phyloP scores from a whole-genome alignment of 1,140 invertebrate genomes.

The Bombus ignitus region DNA sequence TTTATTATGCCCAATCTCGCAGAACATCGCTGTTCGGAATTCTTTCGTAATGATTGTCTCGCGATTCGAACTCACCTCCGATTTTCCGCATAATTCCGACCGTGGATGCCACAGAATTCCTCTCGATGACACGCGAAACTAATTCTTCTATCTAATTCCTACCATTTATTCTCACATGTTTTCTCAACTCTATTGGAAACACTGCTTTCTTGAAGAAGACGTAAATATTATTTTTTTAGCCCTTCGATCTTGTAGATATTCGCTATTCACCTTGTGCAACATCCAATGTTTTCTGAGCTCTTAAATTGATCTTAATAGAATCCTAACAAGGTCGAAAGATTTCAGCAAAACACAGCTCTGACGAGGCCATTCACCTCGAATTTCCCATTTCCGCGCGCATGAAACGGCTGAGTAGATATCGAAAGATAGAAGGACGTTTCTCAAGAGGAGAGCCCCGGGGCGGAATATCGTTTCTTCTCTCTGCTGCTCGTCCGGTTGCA shows the following conservation, averaged over 20 bases:
- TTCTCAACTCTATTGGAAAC: background rate
- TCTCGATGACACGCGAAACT: background rate
- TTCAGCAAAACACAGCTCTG: no score
- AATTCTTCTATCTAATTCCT: background rate
- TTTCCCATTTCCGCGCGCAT: conserved; percentile 48
- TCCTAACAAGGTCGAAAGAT: no score
- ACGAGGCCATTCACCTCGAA: conserved; percentile 19
- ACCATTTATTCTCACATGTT: background rate
- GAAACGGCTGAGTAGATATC: conserved; percentile 32
- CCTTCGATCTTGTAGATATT: no score
- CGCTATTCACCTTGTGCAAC: no score
- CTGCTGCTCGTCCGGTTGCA: conserved; percentile 15
- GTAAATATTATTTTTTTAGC: background rate
- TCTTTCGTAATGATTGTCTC: background rate
- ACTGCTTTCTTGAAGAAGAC: background rate
- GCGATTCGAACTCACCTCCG: background rate
- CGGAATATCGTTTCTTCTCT: conserved; percentile 38
- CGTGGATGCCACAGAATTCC: background rate
- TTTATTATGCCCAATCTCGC: background rate
- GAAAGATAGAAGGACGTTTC: conserved; percentile 56
- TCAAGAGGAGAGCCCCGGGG: conserved; percentile 57
- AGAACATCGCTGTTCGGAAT: background rate
- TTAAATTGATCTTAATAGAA: no score
- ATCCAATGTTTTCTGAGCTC: no score
- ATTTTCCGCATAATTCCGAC: background rate